Conservation (phyloP, 2,797 vertebrate genomes). For the Neolamprologus multifasciatus region DNA sequence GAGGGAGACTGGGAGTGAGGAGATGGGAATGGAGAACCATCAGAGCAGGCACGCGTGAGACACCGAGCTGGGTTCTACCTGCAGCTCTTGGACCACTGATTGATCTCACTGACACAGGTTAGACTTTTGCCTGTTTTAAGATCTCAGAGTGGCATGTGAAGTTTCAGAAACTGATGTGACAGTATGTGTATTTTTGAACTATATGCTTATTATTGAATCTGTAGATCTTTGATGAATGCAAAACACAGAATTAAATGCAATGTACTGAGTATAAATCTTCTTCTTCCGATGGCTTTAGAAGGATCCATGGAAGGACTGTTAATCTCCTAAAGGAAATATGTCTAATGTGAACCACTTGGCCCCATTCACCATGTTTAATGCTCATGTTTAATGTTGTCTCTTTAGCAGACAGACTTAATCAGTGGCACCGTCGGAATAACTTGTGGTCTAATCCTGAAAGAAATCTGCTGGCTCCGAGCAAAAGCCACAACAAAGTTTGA, state of each 20-base stretch:
- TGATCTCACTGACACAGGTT: conserved; percentile 42
- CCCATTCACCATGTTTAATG: not conserved
- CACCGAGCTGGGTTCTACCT: not conserved
- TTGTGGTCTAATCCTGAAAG: conserved; percentile 18
- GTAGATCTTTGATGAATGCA: not conserved
- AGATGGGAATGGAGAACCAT: conserved; percentile 54
- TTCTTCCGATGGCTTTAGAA: not conserved
- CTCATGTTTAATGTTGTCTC: not conserved
- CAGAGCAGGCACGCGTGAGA: conserved; percentile 34
- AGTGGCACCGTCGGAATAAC: conserved; percentile 22
- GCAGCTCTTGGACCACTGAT: not conserved
- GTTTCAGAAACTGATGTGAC: not conserved
- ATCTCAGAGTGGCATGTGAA: not conserved
- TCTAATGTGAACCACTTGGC: not conserved
- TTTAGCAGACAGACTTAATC: conserved; percentile 33
- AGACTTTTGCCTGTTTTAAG: not conserved
- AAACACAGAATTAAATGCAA: not conserved
- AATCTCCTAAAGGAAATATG: not conserved
- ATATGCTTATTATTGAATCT: not conserved
- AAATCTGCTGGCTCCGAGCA: not conserved
- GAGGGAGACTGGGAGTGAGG: conserved; percentile 27
- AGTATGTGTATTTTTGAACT: not conserved
- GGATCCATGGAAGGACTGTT: not conserved
- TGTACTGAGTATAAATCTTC: not conserved
- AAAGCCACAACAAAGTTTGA: conserved; percentile 21